Percentiles rank a stretch among this genome's conserved stretches.
Evolutionary conservation across 2,797 vertebrate species (phyloP).

Genomic region (Pseudochirops corinnae): DNA sequence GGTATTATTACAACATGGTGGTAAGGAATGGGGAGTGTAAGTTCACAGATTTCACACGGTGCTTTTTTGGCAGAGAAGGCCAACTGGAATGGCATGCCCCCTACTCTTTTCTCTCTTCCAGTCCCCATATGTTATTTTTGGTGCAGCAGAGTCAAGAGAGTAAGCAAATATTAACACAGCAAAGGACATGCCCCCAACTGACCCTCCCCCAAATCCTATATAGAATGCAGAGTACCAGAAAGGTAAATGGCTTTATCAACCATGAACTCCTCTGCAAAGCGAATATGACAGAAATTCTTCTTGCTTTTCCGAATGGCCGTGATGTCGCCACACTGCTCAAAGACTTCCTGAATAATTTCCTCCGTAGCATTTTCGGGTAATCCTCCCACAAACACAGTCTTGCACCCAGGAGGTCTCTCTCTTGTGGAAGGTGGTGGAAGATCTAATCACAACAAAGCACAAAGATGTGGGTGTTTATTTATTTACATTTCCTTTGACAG

Average conservation of each 20-base stretch:
- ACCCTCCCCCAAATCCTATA: slow-evolving; percentile 73
- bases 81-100: not conserved
- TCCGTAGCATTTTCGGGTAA: slow-evolving; percentile 93
- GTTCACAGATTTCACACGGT: not conserved
- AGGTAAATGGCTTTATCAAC: slow-evolving; percentile 95
- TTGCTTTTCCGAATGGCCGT: slow-evolving; percentile 94
- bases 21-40: not conserved
- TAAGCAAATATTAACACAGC: slow-evolving; percentile 74
- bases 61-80: slow-evolving; percentile 4
- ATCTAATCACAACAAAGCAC: slow-evolving; percentile 85
- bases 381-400: slow-evolving; percentile 93
- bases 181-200: slow-evolving; percentile 73
- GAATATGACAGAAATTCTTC: slow-evolving; percentile 95
- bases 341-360: slow-evolving; percentile 93
- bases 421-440: slow-evolving; percentile 92
- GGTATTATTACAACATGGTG: slow-evolving; percentile 61
- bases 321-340: slow-evolving; percentile 93
- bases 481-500: slow-evolving; percentile 3
- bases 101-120: slow-evolving; percentile 5
- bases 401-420: slow-evolving; percentile 92
- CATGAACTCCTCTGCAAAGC: slow-evolving; percentile 93
- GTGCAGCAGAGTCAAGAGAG: slow-evolving; percentile 74
- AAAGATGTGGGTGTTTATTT: slow-evolving; percentile 75
- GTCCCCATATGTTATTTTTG: slow-evolving; percentile 40
- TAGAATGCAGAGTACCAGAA: slow-evolving; percentile 88